Evolutionary conservation across 2,797 vertebrate species (phyloP), one percentile per base, ranked within the genome.

Genomic region (Phalloptychus januarius): DNA sequence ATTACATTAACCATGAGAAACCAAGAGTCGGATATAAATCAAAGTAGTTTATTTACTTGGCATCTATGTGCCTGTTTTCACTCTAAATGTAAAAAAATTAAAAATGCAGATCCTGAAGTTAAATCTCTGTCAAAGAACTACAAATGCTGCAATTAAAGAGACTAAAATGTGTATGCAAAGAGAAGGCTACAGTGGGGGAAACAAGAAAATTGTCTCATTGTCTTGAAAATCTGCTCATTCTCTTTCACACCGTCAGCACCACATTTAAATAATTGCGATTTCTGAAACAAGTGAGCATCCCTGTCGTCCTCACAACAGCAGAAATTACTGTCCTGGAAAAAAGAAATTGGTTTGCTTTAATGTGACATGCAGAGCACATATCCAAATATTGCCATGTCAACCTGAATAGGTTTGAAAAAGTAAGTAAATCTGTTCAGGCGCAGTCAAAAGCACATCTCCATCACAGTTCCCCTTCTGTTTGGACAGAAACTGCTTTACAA

Each of bases 401-500:
- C 36, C 40, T n/a, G 52, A 81, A 81, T 71, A 67, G 72, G 81
- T 65, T 4, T 44, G 67, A 25, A 58, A 12, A 20, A 54, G 25
- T 20, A 61, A 75, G 70, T 45, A 71, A 71, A 74, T 69, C 63
- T 79, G 78, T 77, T 40, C 44, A 42, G 38, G 74, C 52, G 33
- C 45, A 75, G 71, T 13, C 77, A 78, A 61, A 54, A 54, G 71
- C 69, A 31, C 45, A 0, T 81, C 81, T 83, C 78, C 72, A 81
- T 83, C 83, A 54, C 13, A 50, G 25, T 61, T 79, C 63, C 52
- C 13, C 48, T 81, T 80, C 85, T 77, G 45, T 76, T 84, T 75
- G 69, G 82, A 86, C 79, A 85, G 72, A 84, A 87, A 85, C 79
- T 74, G 74, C 48, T 71, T 76, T 73, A 82, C 82, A 75, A 79